Percentiles rank a stretch among this genome's conserved stretches.
phyloP scores from a whole-genome alignment of 2,113 vertebrate genomes.

The Varanus komodoensis region DNA sequence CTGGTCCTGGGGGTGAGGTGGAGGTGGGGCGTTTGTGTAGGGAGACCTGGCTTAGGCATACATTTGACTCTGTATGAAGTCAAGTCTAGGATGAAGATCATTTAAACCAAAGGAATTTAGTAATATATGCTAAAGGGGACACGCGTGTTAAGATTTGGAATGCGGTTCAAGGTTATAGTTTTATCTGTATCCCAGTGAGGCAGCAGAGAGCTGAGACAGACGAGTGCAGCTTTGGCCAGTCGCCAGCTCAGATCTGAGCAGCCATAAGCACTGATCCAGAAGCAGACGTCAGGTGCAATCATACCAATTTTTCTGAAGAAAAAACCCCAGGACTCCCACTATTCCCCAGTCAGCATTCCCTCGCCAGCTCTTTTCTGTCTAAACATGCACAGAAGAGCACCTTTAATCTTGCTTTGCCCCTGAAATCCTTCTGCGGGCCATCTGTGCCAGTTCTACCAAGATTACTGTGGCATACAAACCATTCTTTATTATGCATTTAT shows the following conservation, averaged over 20 bases:
- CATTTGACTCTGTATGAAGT: accelerated
- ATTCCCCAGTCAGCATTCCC: no score
- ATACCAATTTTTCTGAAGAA: no score
- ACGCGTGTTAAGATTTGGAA: not conserved
- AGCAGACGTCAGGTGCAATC: not conserved
- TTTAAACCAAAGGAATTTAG: not conserved
- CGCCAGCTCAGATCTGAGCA: slow-evolving; percentile 1
- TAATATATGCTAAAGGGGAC: not conserved
- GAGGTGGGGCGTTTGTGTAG: not conserved
- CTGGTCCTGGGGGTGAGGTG: slow-evolving; percentile 4
- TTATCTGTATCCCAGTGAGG: accelerated
- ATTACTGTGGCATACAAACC: no score
- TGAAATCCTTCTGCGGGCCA: no score
- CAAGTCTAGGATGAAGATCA: accelerated
- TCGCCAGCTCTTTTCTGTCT: no score
- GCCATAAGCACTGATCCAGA: not conserved
- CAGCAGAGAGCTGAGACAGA: not conserved
- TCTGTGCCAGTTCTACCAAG: no score
- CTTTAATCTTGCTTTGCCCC: not conserved
- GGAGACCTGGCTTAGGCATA: not conserved
- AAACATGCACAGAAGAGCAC: no score
- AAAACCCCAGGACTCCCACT: no score
- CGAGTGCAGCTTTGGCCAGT: not conserved
- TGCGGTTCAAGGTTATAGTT: not conserved
- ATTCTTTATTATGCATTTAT: no score